phyloP scores from a whole-genome alignment of 2,888 invertebrate species.

The Melanostoma scalare region DNA sequence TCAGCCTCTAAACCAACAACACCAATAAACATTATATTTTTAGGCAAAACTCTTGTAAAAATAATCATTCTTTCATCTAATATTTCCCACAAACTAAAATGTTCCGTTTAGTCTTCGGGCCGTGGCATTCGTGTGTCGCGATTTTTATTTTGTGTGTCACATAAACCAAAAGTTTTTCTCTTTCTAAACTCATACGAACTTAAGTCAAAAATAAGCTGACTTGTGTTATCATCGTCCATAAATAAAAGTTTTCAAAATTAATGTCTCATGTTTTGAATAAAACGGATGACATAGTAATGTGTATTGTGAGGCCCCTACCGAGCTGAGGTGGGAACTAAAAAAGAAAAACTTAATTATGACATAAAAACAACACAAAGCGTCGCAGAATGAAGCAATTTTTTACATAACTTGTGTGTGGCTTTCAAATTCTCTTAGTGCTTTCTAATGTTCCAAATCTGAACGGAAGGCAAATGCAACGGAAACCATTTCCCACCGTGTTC shows the following conservation, averaged over 20 bases:
- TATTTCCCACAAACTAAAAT: conserved; percentile 10
- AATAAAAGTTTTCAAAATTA: conserved; percentile 56
- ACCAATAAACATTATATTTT: conserved; percentile 29
- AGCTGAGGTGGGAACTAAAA: conserved; percentile 38
- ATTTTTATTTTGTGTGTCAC: conserved; percentile 13
- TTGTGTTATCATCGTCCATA: conserved; percentile 67
- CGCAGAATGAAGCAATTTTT: conserved; percentile 26
- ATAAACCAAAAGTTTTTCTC: conserved; percentile 3
- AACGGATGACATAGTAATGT: conserved; percentile 45
- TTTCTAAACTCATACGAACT: not conserved
- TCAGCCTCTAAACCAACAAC: conserved; percentile 20
- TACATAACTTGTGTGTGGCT: conserved; percentile 30
- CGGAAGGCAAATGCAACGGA: conserved; percentile 18
- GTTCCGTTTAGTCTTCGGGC: conserved; percentile 3
- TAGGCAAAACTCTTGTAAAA: conserved; percentile 40
- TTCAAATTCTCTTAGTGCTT: not conserved
- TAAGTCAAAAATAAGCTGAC: conserved; percentile 49
- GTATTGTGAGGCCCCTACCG: conserved; percentile 27
- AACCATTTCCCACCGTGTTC: not conserved
- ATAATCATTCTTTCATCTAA: conserved; percentile 34
- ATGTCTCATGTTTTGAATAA: conserved; percentile 44
- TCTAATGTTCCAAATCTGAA: not conserved
- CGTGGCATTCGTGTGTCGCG: conserved; percentile 29
- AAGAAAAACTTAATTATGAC: not conserved
- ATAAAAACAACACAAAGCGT: not conserved